A percentile compares a stretch with the other conserved stretches of the same genome.
These are phyloP conservation scores for Hipposideros larvatus DNA, from an alignment of 2,797 vertebrate genomes.

Conservation along the genomic window DNA sequence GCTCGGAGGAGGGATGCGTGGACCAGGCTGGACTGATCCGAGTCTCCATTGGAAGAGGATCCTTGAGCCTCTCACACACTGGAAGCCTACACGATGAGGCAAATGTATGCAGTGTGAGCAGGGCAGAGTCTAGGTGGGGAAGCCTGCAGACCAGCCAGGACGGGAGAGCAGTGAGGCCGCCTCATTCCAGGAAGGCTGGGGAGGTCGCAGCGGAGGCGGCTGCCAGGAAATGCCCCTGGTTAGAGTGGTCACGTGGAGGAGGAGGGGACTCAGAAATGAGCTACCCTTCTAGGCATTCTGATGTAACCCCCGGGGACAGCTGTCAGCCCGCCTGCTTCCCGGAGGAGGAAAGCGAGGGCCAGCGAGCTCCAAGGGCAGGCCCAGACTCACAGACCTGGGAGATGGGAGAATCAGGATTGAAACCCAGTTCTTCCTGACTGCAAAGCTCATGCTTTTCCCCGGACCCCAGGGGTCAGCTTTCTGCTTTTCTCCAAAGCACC, in stretches of 20 bases:
- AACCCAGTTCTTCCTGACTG: background rate
- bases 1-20: slow-evolving; percentile 40
- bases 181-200: background rate
- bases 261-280: accelerated
- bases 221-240: background rate
- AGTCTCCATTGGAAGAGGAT: background rate
- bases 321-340: background rate
- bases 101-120: accelerated
- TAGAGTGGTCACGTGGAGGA: background rate
- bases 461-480: background rate
- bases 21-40: accelerated
- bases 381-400: background rate
- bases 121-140: too few relatives aligned
- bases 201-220: background rate
- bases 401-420: background rate
- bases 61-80: background rate
- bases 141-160: background rate
- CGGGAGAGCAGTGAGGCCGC: background rate
- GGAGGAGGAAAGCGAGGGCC: background rate
- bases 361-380: background rate
- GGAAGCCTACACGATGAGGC: too few relatives aligned
- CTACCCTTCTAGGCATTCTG: background rate
- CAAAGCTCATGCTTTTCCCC: background rate
- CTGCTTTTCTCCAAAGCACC: background rate
- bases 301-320: background rate